Conservation (phyloP, 2,113 vertebrate species). For the Phyllostomus hastatus region DNA sequence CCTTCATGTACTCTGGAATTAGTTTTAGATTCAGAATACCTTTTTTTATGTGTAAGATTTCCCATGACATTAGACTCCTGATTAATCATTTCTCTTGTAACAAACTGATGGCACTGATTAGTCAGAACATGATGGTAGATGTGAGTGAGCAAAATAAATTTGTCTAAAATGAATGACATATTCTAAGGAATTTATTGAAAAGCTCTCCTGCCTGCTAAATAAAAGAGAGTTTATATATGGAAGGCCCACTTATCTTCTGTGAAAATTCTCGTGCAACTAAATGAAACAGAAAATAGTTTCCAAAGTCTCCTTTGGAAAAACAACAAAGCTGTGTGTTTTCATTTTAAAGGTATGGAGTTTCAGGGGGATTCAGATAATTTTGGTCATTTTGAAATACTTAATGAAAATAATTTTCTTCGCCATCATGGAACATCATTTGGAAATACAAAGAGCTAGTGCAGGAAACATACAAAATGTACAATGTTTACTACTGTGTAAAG, state of each 20-base stretch:
- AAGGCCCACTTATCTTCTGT: not conserved
- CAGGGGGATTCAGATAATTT: not conserved
- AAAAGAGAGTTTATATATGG: conserved; percentile 41
- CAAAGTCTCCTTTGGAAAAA: not conserved
- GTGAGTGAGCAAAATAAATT: not conserved
- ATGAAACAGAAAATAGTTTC: conserved; percentile 48
- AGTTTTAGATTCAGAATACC: not conserved
- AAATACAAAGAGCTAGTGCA: not conserved
- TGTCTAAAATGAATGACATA: not conserved
- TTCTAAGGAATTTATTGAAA: not conserved
- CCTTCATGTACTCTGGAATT: not conserved
- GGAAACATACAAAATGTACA: not conserved
- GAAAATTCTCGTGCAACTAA: conserved; percentile 29
- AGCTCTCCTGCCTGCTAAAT: not conserved
- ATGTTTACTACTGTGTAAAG: not conserved
- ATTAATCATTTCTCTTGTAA: not conserved
- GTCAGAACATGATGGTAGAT: not conserved
- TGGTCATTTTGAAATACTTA: not conserved
- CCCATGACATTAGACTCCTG: not conserved
- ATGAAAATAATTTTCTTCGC: not conserved
- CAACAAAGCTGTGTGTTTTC: not conserved
- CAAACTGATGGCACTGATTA: not conserved
- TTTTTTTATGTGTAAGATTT: not conserved
- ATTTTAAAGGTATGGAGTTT: not conserved
- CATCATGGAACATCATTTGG: not conserved